Percentiles rank a stretch among this genome's conserved stretches.
Conservation (phyloP, 2,797 vertebrate species). For the Pelobates cultripes region DNA sequence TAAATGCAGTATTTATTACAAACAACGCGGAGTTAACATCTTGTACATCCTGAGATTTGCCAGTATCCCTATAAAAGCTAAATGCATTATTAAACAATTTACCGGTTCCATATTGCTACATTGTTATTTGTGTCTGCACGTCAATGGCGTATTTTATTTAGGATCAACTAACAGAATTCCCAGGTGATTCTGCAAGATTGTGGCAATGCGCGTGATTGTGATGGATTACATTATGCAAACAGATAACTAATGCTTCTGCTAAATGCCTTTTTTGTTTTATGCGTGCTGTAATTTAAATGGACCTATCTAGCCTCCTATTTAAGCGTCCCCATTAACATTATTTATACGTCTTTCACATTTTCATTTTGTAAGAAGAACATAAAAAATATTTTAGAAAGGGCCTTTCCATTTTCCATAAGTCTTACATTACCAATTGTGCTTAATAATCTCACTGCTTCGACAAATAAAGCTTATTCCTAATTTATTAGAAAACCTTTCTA, state of each 20-base stretch:
- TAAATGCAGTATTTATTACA: constrained; percentile 46
- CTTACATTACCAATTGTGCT: constrained; percentile 34
- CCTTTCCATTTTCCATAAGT: constrained; percentile 13
- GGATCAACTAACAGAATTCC: constrained; percentile 50
- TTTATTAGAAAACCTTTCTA: not conserved
- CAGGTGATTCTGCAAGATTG: constrained; percentile 48
- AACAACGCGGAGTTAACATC: constrained; percentile 38
- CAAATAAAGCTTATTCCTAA: not conserved
- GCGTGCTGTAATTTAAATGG: constrained; percentile 49
- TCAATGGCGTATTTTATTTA: constrained; percentile 50
- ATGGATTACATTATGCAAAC: constrained; percentile 48
- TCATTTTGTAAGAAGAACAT: constrained; percentile 38
- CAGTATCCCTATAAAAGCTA: constrained; percentile 42
- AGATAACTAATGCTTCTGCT: constrained; percentile 49
- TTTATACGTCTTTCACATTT: constrained; percentile 42
- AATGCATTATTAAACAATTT: constrained; percentile 48
- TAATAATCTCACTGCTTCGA: constrained; percentile 21
- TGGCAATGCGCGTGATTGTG: constrained; percentile 46
- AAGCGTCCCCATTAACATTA: constrained; percentile 44
- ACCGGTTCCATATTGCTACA: constrained; percentile 32
- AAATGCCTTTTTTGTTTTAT: constrained; percentile 47
- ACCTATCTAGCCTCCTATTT: constrained; percentile 44
- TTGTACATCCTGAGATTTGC: constrained; percentile 44
- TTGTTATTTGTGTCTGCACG: constrained; percentile 51
- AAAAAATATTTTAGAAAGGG: constrained; percentile 15